Evolutionary conservation across 1,140 invertebrate species (phyloP).

Genomic region (Ostrea edulis): DNA sequence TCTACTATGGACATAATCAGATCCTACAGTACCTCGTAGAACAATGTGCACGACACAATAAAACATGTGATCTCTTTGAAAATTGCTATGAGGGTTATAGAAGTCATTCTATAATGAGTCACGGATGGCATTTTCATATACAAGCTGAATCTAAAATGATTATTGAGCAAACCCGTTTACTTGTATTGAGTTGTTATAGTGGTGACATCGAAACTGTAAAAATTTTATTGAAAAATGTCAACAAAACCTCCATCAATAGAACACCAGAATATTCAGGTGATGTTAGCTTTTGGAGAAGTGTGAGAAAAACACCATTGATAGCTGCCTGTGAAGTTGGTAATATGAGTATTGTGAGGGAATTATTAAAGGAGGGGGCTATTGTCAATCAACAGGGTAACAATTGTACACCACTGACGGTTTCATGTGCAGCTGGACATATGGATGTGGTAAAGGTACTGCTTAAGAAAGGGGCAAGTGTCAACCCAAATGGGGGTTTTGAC

Average conservation of each 20-base stretch:
- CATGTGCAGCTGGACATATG: background rate
- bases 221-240: background rate
- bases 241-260: background rate
- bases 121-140: background rate
- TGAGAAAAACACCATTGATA: too few relatives aligned
- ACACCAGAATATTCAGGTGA: background rate
- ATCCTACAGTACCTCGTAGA: background rate
- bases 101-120: background rate
- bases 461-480: background rate
- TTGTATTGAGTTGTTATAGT: background rate
- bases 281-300: too few relatives aligned
- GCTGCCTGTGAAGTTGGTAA: too few relatives aligned
- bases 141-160: background rate
- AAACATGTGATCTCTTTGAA: background rate
- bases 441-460: background rate
- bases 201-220: background rate
- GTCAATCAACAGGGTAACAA: background rate
- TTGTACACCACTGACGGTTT: background rate
- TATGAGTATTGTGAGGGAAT: too few relatives aligned
- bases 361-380: too few relatives aligned
- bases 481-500: background rate
- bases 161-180: background rate
- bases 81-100: background rate
- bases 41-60: background rate
- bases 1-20: background rate